Evolutionary conservation across 2,797 vertebrate species (phyloP), one percentile per base, ranked within the genome.

Genomic region (Paguma larvata): DNA sequence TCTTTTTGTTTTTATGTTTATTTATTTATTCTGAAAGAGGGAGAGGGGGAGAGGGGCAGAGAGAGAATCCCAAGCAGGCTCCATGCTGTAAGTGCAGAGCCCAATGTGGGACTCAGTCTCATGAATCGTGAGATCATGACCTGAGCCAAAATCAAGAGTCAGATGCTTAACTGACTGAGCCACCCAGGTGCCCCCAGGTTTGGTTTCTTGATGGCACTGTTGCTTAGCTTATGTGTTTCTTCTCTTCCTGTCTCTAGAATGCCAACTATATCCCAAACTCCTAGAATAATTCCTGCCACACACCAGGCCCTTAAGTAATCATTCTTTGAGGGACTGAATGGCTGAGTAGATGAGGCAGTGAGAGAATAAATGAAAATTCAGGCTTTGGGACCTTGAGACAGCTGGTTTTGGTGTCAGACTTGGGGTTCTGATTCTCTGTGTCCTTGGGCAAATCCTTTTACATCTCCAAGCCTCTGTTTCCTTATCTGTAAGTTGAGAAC

Each of bases 401-500:
- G 5, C 32, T 65, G 59, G 79, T 68, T 79, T 87, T 10, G 23
- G 44, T 30, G 65, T 89, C 75, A 70, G 80, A 48, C 51, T 0
- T 0, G 30, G 77, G 73, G 27, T 38, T 38, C n/a, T 0, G 0
- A 11, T 41, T 41, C 65, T 70, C 38, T 27, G 41, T 68, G 92
- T 94, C 89, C 89, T 86, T 51, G 41, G 41, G 3, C 30, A 30
- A 30, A 34, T 78, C 27, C 23, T 70, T 62, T 65, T 16, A 44
- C n/a, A 30, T 70, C 63, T n/a, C 41, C 1, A 30, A 85, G 56
- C 48, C 34, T 85, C 92, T 4, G 25, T 68, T 62, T 80, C 59
- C 75, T 84, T 72, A 21, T 70, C 75, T 92, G 90, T 75, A 51
- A 77, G 46, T 8, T 23, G 67, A 92, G 80, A 94, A 25, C 38